Evolutionary conservation across 1,140 invertebrate species (phyloP).

Genomic region (Oscheius sp.): DNA sequence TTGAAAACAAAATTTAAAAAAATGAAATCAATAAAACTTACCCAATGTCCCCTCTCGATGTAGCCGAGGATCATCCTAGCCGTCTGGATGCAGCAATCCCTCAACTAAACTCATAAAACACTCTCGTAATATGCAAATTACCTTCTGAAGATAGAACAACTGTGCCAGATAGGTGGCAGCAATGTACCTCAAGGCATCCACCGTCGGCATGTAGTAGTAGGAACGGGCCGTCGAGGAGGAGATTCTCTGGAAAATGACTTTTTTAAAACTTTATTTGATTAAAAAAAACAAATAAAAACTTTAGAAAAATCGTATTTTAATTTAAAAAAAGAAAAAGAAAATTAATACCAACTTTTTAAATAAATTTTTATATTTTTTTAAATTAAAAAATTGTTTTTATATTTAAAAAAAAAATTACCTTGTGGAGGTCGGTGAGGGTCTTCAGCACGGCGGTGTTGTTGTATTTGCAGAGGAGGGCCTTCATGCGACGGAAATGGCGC

Average conservation of each 20-base stretch:
- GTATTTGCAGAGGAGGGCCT: not conserved
- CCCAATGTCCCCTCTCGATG: not conserved
- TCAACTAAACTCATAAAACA: not conserved
- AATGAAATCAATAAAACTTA: not conserved
- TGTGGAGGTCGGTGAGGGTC: not conserved
- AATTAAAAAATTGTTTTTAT: not conserved
- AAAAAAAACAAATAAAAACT: too few species aligned
- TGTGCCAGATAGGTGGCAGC: not conserved
- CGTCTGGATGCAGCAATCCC: not conserved
- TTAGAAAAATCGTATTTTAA: too few species aligned
- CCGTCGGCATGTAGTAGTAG: constrained; percentile 1
- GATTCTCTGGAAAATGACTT: not conserved
- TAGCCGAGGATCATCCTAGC: not conserved
- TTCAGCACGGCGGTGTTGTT: not conserved
- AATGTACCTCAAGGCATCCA: not conserved
- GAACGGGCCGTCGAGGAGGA: not conserved
- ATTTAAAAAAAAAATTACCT: not conserved
- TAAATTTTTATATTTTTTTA: too few species aligned
- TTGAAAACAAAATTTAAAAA: not conserved
- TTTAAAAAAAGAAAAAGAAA: not conserved
- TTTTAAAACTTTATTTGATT: too few species aligned
- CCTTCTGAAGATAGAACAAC: not conserved
- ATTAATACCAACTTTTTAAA: too few species aligned
- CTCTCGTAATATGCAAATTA: not conserved
- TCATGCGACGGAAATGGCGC: not conserved